phyloP scores from a whole-genome alignment of 2,888 invertebrate species.

The Caradrina clavipalpis region DNA sequence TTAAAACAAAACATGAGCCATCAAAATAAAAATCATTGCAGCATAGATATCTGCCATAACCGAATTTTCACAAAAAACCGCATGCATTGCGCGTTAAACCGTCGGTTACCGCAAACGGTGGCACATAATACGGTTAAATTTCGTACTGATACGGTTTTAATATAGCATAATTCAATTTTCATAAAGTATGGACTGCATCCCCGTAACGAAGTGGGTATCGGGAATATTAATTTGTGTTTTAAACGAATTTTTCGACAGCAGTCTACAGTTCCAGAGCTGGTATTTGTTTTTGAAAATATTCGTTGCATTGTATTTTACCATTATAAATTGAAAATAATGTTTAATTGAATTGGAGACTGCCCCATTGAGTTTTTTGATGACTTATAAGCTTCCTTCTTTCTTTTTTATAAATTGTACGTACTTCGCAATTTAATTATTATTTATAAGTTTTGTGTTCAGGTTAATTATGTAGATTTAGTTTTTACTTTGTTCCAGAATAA shows the following conservation, averaged over 20 bases:
- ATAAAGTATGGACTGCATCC: conserved; percentile 53
- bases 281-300: background rate
- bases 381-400: no score
- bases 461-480: no score
- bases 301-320: background rate
- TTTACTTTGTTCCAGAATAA: no score
- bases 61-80: conserved; percentile 26
- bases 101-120: conserved; percentile 47
- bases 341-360: no score
- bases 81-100: conserved; percentile 25
- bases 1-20: no score
- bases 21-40: background rate
- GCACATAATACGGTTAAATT: conserved; percentile 59
- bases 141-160: conserved; percentile 63
- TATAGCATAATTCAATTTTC: conserved; percentile 67
- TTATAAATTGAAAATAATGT: no score
- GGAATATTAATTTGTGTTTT: conserved; percentile 61
- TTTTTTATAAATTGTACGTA: no score
- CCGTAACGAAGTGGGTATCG: conserved; percentile 37
- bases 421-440: no score
- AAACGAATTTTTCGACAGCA: conserved; percentile 42
- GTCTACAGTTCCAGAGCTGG: conserved; percentile 16
- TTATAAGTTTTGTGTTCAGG: no score
- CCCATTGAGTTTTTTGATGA: no score
- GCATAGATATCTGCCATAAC: background rate